phyloP scores from a whole-genome alignment of 2,888 invertebrate genomes.

The Deilephila porcellus region DNA sequence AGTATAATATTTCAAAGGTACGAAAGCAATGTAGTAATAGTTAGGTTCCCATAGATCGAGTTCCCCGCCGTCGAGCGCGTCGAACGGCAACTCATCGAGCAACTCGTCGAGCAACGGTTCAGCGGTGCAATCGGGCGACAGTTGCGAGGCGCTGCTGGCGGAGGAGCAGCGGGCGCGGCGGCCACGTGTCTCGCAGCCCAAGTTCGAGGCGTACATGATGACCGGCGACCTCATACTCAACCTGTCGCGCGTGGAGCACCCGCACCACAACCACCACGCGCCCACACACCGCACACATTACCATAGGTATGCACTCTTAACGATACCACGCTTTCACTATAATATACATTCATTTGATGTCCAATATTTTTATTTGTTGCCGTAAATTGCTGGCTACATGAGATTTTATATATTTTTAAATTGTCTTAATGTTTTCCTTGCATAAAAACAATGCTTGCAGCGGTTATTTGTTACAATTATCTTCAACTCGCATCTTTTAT shows the following conservation, averaged over 20 bases:
- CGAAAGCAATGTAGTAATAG: background rate
- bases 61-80: conserved; percentile 78
- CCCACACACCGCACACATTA: conserved; percentile 79
- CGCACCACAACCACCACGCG: conserved; percentile 82
- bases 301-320: conserved; percentile 61
- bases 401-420: no score
- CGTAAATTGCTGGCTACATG: no score
- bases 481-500: no score
- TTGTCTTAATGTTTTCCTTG: no score
- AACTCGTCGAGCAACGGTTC: conserved; percentile 79
- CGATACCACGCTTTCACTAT: no score
- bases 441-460: no score
- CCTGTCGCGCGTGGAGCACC: conserved; percentile 92
- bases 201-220: conserved; percentile 98
- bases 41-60: conserved; percentile 55
- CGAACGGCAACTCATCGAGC: conserved; percentile 73
- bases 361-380: no score
- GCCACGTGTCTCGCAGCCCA: conserved; percentile 74
- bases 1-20: no score
- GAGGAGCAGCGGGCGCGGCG: conserved; percentile 69
- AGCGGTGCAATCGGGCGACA: conserved; percentile 83
- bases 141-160: conserved; percentile 71
- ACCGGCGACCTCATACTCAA: conserved; percentile 98
- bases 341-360: no score
- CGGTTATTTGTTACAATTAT: no score